phyloP scores from a whole-genome alignment of 2,113 vertebrate species.

The Baryphthengus martii region DNA sequence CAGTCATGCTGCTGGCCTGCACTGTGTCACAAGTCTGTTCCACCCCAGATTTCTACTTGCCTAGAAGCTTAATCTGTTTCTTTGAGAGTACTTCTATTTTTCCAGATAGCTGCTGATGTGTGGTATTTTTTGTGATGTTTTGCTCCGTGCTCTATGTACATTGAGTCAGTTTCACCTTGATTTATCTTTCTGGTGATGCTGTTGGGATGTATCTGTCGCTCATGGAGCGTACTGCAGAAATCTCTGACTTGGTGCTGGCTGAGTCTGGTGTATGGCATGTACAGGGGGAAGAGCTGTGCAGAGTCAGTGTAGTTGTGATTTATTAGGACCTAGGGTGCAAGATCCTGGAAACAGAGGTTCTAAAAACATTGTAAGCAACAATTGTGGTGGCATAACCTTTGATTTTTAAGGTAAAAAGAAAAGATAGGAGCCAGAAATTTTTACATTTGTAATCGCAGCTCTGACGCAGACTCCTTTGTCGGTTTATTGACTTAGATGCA shows the following conservation, averaged over 20 bases:
- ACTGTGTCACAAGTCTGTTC: neutral
- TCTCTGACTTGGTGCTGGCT: neutral
- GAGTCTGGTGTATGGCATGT: neutral
- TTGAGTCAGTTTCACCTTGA: neutral
- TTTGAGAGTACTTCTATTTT: neutral
- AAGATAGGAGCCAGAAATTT: neutral
- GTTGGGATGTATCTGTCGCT: accelerated
- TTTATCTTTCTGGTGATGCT: neutral
- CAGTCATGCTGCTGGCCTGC: neutral
- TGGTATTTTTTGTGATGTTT: neutral
- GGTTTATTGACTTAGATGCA: neutral
- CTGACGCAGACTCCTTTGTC: neutral
- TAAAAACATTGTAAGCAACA: neutral
- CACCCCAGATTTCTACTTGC: neutral
- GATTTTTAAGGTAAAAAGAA: neutral
- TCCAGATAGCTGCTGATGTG: neutral
- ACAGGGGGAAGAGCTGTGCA: neutral
- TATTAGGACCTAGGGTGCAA: neutral
- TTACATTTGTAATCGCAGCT: neutral
- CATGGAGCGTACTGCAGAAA: accelerated
- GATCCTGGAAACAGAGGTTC: neutral
- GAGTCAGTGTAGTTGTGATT: neutral
- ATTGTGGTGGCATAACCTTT: neutral
- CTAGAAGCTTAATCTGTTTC: neutral
- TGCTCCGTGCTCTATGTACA: neutral